Evolutionary conservation across 2,113 vertebrate genomes (phyloP).

Genomic region (Eretmochelys imbricata): DNA sequence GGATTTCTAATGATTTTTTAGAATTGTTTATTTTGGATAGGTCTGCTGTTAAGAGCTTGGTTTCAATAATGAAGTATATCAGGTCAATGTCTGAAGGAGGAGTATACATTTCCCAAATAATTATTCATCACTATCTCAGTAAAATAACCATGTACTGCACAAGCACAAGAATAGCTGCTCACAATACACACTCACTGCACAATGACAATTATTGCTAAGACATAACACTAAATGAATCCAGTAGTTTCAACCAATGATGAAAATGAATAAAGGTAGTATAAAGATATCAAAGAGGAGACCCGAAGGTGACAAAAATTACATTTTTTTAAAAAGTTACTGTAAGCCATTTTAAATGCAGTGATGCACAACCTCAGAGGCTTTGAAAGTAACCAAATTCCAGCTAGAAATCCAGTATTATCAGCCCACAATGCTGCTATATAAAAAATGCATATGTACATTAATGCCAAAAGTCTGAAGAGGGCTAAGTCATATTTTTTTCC

Average conservation of each 20-base stretch:
- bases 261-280: neutral
- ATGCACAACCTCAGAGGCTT: neutral
- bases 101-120: neutral
- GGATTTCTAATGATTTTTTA: conserved; percentile 23
- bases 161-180: accelerated
- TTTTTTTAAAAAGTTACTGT: neutral
- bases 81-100: neutral
- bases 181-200: neutral
- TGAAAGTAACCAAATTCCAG: neutral
- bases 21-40: conserved; percentile 37
- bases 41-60: conserved; percentile 9
- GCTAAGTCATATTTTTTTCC: neutral
- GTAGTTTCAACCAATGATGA: neutral
- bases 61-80: neutral
- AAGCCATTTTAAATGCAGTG: neutral
- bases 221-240: neutral
- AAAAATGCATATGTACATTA: neutral
- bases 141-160: neutral
- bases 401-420: neutral
- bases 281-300: neutral
- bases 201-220: neutral
- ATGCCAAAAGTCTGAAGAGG: neutral
- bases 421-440: neutral
- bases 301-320: neutral
- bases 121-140: accelerated